A percentile compares a stretch with the other conserved stretches of the same genome.
phyloP scores from a whole-genome alignment of 1,140 invertebrate genomes.

The Bombus terrestris region DNA sequence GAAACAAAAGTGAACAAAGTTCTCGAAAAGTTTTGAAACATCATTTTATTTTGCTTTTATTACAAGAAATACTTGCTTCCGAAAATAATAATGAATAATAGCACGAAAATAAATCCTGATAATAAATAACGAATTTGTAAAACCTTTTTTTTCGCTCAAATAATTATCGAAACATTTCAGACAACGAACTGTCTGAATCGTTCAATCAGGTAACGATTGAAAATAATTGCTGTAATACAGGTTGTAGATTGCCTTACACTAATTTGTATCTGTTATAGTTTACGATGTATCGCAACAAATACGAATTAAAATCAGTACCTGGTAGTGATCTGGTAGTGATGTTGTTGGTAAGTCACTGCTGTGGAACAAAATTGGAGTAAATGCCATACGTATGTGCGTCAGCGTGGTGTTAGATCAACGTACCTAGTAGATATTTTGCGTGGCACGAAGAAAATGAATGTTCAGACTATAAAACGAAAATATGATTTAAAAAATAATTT shows the following conservation, averaged over 20 bases:
- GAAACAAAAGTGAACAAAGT: background rate
- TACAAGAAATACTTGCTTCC: background rate
- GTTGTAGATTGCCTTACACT: too few relatives aligned
- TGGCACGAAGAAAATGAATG: background rate
- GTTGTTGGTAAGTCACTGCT: background rate
- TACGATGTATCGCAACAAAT: background rate
- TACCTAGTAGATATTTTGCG: background rate
- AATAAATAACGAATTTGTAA: background rate
- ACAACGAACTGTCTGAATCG: background rate
- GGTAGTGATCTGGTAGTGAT: background rate
- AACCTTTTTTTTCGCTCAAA: background rate
- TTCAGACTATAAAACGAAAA: background rate
- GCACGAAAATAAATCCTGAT: background rate
- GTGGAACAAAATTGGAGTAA: background rate
- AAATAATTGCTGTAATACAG: too few relatives aligned
- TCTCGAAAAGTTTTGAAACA: background rate
- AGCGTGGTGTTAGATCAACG: background rate
- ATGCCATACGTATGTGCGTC: background rate
- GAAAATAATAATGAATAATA: background rate
- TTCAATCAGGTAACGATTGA: background rate
- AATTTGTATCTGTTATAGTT: background rate
- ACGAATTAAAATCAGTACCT: background rate
- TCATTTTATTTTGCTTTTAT: background rate
- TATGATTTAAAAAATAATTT: background rate
- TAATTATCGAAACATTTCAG: background rate